These are phyloP conservation scores for Rhynchopsitta pachyrhyncha DNA, from an alignment of 2,113 vertebrate species.

Conservation along the genomic window DNA sequence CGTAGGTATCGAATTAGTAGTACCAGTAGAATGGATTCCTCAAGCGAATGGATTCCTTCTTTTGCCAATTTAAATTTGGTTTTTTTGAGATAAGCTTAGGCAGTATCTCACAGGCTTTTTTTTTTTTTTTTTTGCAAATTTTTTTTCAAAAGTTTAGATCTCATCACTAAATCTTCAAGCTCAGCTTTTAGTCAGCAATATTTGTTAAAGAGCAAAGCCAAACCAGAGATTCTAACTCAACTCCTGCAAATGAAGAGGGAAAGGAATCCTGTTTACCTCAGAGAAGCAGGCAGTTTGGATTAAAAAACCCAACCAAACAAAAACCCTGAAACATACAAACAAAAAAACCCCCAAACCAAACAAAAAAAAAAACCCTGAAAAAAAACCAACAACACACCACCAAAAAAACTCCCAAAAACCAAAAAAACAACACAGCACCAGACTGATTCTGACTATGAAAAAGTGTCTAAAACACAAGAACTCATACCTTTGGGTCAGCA, in stretches of 20 bases:
- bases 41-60: not conserved
- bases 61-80: not conserved
- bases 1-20: not conserved
- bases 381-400: not conserved
- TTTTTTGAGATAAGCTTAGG: not conserved
- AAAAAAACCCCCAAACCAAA: not conserved
- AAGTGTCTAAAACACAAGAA: not conserved
- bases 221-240: not conserved
- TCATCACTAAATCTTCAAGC: not conserved
- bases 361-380: rapidly evolving
- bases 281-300: not conserved
- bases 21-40: not conserved
- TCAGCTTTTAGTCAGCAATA: not conserved
- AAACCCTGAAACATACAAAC: not conserved
- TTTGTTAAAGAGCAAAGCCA: not conserved
- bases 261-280: not conserved
- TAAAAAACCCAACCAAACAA: not conserved
- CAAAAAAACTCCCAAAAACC: not conserved
- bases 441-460: not conserved
- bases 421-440: not conserved
- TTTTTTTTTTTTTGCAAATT: not conserved
- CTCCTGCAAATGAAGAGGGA: not conserved
- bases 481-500: not conserved
- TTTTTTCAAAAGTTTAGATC: not conserved
- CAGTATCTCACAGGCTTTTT: not conserved